A percentile compares a stretch with the other conserved stretches of the same genome.
Conservation (phyloP, 37 sponge, comb jelly and placozoan species). For the Aplysina aerophoba region DNA sequence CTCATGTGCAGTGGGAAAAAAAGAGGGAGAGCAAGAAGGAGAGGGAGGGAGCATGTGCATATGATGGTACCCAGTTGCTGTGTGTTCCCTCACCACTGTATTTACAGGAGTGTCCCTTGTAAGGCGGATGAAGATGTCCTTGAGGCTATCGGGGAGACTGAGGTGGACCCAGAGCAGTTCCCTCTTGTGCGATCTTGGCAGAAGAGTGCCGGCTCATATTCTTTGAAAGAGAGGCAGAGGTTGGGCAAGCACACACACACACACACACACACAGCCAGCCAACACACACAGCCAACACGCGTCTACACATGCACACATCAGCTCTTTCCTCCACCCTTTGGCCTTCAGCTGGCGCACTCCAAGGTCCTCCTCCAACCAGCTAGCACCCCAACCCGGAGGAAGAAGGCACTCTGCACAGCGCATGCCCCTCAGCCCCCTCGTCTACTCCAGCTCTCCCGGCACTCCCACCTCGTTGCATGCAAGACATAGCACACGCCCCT, state of each 20-base stretch:
- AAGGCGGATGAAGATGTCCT: slow-evolving; percentile 70
- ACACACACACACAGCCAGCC: background rate
- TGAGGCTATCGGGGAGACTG: slow-evolving; percentile 45
- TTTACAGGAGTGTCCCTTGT: slow-evolving; percentile 46
- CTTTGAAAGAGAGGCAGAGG: slow-evolving; percentile 47
- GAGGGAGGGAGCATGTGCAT: too few relatives aligned
- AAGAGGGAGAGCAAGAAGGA: too few relatives aligned
- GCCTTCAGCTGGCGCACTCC: slow-evolving; percentile 28
- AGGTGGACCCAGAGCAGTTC: slow-evolving; percentile 28
- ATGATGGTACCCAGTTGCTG: too few relatives aligned
- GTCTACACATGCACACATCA: background rate
- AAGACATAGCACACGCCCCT: too few relatives aligned
- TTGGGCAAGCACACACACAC: background rate
- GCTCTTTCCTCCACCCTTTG: too few relatives aligned
- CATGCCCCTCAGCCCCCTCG: slow-evolving; percentile 44
- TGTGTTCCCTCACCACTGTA: background rate
- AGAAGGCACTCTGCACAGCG: background rate
- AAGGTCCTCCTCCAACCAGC: background rate
- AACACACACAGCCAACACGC: background rate
- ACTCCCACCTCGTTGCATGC: background rate
- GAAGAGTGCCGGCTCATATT: slow-evolving; percentile 29
- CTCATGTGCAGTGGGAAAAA: too few relatives aligned
- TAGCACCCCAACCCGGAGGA: background rate
- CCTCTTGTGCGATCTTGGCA: slow-evolving; percentile 59
- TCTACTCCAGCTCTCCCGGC: slow-evolving; percentile 31